A percentile compares a stretch with the other conserved stretches of the same genome.
phyloP scores from a whole-genome alignment of 2,113 vertebrate species.

The Chrysochloris asiatica region DNA sequence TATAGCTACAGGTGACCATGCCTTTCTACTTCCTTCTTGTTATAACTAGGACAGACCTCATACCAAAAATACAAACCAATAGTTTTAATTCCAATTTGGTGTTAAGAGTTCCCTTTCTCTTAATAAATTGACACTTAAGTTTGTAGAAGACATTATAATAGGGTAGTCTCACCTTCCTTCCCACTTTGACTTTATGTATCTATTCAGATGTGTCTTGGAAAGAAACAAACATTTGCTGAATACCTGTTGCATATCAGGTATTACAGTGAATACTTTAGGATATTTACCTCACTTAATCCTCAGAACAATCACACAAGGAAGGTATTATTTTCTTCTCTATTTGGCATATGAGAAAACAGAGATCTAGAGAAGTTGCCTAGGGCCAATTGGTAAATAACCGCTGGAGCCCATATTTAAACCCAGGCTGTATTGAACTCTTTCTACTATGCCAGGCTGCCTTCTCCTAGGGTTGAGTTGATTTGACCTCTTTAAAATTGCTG shows the following conservation, averaged over 20 bases:
- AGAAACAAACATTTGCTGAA: conserved; percentile 44
- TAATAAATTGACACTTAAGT: not conserved
- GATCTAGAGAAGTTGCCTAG: not conserved
- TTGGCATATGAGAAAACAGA: conserved; percentile 45
- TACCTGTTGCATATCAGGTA: not conserved
- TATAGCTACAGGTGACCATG: not conserved
- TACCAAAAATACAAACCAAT: conserved; percentile 20
- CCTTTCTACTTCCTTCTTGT: not conserved
- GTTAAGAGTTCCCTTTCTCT: not conserved
- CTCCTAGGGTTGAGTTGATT: not conserved
- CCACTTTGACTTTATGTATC: not conserved
- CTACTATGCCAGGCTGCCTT: not conserved
- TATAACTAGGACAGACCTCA: conserved; percentile 9
- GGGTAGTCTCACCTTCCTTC: not conserved
- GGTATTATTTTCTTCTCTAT: conserved; percentile 30
- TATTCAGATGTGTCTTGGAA: conserved; percentile 17
- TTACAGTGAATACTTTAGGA: not conserved
- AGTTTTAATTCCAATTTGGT: not conserved
- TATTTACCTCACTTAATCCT: conserved; percentile 14
- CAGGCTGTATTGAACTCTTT: not conserved
- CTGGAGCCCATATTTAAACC: not conserved
- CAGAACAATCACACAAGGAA: not conserved
- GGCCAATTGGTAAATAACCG: not conserved
- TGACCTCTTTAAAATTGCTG: not conserved
- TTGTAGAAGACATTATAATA: not conserved